Evolutionary conservation across 2,113 vertebrate genomes (phyloP).

Genomic region (Helogale parvula): DNA sequence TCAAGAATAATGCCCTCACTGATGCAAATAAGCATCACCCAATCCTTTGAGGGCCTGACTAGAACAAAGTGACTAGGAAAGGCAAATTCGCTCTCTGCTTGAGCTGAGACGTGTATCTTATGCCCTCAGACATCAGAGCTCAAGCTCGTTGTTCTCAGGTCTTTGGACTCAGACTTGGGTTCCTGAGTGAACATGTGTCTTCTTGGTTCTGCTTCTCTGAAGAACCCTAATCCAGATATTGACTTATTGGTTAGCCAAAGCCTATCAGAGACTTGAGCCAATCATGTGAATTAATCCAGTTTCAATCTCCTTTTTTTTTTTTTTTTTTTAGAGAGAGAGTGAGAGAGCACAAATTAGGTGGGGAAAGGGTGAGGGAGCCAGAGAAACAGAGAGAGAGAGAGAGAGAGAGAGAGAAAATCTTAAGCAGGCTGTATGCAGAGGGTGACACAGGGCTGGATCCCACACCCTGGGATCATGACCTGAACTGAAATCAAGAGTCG

Average conservation of each 20-base stretch:
- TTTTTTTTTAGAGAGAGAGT: no score
- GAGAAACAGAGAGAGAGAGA: no score
- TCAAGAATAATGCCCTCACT: not conserved
- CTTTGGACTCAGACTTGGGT: not conserved
- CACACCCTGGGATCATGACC: no score
- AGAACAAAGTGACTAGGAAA: not conserved
- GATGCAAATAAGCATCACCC: not conserved
- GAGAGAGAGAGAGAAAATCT: no score
- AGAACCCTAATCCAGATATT: not conserved
- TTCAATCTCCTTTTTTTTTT: not conserved
- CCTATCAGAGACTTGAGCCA: not conserved
- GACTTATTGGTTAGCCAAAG: not conserved
- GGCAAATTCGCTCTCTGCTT: not conserved
- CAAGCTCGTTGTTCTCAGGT: not conserved
- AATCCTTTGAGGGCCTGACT: not conserved
- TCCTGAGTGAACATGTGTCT: not conserved
- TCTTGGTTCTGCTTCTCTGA: not conserved
- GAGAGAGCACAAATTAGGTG: no score
- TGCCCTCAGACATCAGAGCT: not conserved
- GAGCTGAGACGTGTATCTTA: not conserved
- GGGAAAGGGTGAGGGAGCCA: accelerated
- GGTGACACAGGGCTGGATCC: no score
- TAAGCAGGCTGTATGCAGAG: no score
- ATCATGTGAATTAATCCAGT: conserved; percentile 12
- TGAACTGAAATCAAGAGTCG: no score